phyloP scores from a whole-genome alignment of 1,140 invertebrate species.

The Penaeus japonicus region DNA sequence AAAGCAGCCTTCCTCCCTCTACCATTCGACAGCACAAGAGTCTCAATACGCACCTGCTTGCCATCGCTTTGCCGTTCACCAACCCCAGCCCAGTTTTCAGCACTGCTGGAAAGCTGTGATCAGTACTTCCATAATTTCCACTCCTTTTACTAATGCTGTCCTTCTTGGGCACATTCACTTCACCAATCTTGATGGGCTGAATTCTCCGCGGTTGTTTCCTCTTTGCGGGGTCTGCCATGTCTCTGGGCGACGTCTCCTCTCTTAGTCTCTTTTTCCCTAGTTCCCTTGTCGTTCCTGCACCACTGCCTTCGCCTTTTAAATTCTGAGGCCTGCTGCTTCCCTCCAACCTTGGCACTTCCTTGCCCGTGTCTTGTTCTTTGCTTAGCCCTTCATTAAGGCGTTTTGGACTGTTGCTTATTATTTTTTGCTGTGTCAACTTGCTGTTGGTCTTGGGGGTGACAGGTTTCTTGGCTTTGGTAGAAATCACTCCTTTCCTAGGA shows the following conservation, averaged over 20 bases:
- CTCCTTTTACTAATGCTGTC: background rate
- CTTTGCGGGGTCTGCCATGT: background rate
- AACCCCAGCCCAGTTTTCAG: no score
- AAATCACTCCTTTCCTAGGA: no score
- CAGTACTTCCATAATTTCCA: no score
- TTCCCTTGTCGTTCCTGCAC: background rate
- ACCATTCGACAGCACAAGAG: no score
- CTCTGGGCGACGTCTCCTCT: no score
- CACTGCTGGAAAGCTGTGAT: no score
- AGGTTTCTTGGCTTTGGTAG: no score
- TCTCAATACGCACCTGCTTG: no score
- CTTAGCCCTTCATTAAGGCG: no score
- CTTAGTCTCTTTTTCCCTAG: background rate
- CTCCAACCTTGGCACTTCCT: background rate
- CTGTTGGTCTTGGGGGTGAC: no score
- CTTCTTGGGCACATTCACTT: background rate
- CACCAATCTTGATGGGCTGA: conserved; percentile 35
- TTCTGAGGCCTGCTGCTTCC: background rate
- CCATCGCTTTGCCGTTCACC: no score
- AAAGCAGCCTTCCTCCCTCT: no score
- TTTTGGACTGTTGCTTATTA: background rate
- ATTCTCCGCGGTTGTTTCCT: conserved; percentile 8
- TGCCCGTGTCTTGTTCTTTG: background rate
- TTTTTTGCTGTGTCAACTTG: background rate
- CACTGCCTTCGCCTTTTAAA: background rate